These are phyloP conservation scores for Eristalis pertinax DNA, from an alignment of 2,888 invertebrate genomes.

Conservation along the genomic window DNA sequence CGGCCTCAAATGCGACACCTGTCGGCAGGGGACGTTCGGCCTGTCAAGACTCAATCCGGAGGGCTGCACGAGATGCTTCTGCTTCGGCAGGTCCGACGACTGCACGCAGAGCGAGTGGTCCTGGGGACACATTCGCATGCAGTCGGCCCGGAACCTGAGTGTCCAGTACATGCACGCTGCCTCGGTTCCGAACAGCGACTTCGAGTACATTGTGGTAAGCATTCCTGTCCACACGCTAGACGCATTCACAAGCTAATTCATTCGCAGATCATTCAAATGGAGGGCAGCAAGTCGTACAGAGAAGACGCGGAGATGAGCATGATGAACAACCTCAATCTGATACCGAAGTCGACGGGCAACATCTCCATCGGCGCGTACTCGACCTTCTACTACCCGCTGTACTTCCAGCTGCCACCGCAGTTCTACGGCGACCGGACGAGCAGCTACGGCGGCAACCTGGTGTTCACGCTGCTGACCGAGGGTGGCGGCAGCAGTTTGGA, in stretches of 20 bases:
- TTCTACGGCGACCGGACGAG: conserved; percentile 94
- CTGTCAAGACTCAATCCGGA: conserved; percentile 88
- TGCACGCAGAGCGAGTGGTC: conserved; percentile 92
- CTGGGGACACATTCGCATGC: conserved; percentile 90
- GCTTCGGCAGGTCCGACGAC: conserved; percentile 92
- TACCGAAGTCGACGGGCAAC: conserved; percentile 84
- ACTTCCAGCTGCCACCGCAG: conserved; percentile 85
- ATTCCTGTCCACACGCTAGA: no score
- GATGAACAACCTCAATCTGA: conserved; percentile 84
- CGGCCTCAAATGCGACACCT: conserved; percentile 92
- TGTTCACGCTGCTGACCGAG: conserved; percentile 89
- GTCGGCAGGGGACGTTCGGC: conserved; percentile 93
- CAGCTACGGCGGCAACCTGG: conserved; percentile 94
- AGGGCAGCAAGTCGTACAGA: conserved; percentile 78
- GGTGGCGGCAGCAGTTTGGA: conserved; percentile 84
- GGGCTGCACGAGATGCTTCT: conserved; percentile 98
- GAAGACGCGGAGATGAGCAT: conserved; percentile 82
- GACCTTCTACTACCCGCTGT: conserved; percentile 79
- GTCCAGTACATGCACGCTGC: conserved; percentile 78
- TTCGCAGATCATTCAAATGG: conserved; percentile 77
- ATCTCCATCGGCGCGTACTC: conserved; percentile 80
- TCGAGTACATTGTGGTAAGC: conserved; percentile 80
- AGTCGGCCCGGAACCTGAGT: conserved; percentile 83
- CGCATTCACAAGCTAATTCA: not conserved
- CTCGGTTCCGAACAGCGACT: conserved; percentile 77